These are phyloP conservation scores for Aythya baeri DNA, from an alignment of 2,113 vertebrate genomes.

Conservation along the genomic window DNA sequence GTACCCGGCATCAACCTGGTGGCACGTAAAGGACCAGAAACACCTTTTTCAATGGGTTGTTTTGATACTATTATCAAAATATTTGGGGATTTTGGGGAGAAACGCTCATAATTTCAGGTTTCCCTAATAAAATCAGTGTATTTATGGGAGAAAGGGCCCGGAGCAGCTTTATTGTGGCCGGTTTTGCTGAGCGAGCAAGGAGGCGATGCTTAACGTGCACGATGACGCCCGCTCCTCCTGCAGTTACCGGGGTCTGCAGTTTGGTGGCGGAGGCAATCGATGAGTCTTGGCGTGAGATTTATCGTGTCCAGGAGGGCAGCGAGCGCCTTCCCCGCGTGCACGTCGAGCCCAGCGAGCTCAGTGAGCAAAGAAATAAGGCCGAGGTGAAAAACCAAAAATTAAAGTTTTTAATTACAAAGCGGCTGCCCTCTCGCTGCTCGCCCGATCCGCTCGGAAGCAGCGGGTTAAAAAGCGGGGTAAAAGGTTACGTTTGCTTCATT, in stretches of 20 bases:
- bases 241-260: neutral
- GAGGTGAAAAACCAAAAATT: neutral
- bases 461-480: neutral
- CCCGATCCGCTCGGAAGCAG: neutral
- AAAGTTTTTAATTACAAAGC: conserved; percentile 24
- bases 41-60: no score
- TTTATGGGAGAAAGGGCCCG: conserved; percentile 5
- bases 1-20: neutral
- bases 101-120: neutral
- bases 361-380: neutral
- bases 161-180: neutral
- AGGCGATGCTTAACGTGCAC: neutral
- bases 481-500: conserved; percentile 42
- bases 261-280: conserved; percentile 10
- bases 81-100: neutral
- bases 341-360: conserved; percentile 18
- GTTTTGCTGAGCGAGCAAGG: conserved; percentile 25
- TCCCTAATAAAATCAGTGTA: neutral
- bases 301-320: neutral
- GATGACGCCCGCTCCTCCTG: neutral
- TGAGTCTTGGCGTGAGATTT: neutral
- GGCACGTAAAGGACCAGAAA: neutral
- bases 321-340: neutral
- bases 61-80: neutral
- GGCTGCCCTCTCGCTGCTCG: neutral